Evolutionary conservation across 2,113 vertebrate genomes (phyloP), one percentile per base, ranked within the genome.

Genomic region (Xyliphius kryptos): DNA sequence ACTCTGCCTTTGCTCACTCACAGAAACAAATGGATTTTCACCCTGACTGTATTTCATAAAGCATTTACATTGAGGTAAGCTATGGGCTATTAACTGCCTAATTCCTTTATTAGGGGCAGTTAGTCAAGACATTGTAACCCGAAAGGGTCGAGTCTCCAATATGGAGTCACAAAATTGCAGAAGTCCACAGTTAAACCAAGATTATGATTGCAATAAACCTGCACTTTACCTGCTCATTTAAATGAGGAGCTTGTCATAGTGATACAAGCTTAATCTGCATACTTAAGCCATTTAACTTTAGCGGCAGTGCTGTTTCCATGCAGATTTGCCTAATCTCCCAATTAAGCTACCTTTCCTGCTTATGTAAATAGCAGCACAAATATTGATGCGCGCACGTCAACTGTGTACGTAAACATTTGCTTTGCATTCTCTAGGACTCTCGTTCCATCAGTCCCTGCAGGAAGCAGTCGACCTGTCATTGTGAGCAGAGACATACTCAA

Each of bases 401-500:
- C n/a, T n/a, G n/a, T 60, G 37, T 48, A 56, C n/a, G 46, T 20
- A 65, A 56, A 48, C 41, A 20, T 13, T 41, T 61, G 44, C 14
- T 47, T 38, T 64, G 41, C 10, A 15, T 52, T 19, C 65, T 55
- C 36, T 15, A 20, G 44, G 22, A 53, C 22, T 26, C 46, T n/a
- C 21, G 59, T 21, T 48, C 46, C 46, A 61, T 62, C 63, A 56
- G 46, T 51, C 61, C 26, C 63, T 46, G 41, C 44, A 22, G 46
- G 56, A 61, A 22, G 38, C 52, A 66, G 15, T 15, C 56, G 32
- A 58, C 67, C 55, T 70, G 61, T 63, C 61, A 64, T 5, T n/a
- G n/a, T n/a, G n/a, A n/a, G n/a, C n/a, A n/a, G n/a, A n/a, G n/a
- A n/a, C n/a, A n/a, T n/a, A n/a, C n/a, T n/a, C n/a, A n/a, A 41